Evolutionary conservation across 2,797 vertebrate species (phyloP), one percentile per base, ranked within the genome.

Genomic region (Cephalopachus bancanus): DNA sequence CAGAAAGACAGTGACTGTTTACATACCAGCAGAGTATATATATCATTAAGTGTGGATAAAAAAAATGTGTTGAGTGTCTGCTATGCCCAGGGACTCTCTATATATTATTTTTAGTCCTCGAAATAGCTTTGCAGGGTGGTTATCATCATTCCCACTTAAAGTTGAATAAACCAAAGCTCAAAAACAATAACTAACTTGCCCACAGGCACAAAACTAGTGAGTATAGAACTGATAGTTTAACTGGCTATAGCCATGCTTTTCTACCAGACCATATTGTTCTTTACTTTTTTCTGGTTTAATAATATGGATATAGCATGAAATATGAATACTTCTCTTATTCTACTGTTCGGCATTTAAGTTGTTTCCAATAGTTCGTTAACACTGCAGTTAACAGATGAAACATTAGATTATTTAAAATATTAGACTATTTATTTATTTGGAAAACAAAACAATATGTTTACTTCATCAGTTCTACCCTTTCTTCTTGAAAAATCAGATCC

Each of bases 371-470:
- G 30, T 80, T 85, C 74, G 79, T 49, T 92, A 93, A 55, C 12
- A 67, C 4, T 51, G 0, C n/a, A n/a, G 12, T 53, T 5, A 89
- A 59, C 6, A 87, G 49, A 93, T 37, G 33, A 90, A 72, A 60
- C 69, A 69, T 53, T 88, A 76, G 22, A 84, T n/a, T 64, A 71
- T 53, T 87, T 44, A 20, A 19, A 71, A 71, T 65, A 71, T 71
- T 37, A 71, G 67, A 71, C 67, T 37, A 71, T 17, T 22, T 78
- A 12, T 83, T 83, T 64, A 20, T 86, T 62, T 26, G 92, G 93
- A 92, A 95, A 96, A 88, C 19, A 95, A 87, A 87, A 55, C 17
- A 64, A 86, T 76, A 83, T 26, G 17, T 74, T 62, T 74, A 93
- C 62, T 72, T 93, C 67, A 76, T 33, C 67, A 72, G 55, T 79